phyloP scores from a whole-genome alignment of 2,113 vertebrate species.

The Seriola quinqueradiata region DNA sequence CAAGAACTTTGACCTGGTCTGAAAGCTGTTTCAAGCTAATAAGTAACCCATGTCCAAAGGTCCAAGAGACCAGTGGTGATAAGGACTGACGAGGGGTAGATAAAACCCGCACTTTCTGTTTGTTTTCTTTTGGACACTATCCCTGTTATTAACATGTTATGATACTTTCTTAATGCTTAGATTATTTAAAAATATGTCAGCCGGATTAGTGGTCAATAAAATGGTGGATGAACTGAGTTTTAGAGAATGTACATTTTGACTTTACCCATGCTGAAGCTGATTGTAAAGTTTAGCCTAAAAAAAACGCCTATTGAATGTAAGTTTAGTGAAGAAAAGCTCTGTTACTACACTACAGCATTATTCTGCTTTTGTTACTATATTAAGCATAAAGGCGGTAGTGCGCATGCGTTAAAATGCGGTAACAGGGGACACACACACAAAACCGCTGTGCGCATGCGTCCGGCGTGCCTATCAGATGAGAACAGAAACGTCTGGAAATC shows the following conservation, averaged over 20 bases:
- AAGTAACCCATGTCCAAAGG: conserved; percentile 74
- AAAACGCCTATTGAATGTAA: neutral
- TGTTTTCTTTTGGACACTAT: neutral
- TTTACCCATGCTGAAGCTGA: neutral
- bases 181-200: neutral
- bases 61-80: conserved; percentile 41
- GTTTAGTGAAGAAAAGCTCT: conserved; percentile 21
- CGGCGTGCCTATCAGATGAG: conserved; percentile 55
- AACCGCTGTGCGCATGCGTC: conserved; percentile 58
- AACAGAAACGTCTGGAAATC: conserved; percentile 69
- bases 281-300: neutral
- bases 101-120: conserved; percentile 6
- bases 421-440: conserved; percentile 50
- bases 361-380: conserved; percentile 76
- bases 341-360: conserved; percentile 53
- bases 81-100: conserved; percentile 27
- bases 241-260: neutral
- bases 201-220: neutral
- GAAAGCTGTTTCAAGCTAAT: conserved; percentile 65
- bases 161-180: no score
- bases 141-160: neutral
- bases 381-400: conserved; percentile 48
- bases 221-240: neutral
- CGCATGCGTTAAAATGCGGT: conserved; percentile 83
- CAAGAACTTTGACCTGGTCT: conserved; percentile 57